These are phyloP conservation scores for Hucho hucho DNA, from an alignment of 2,113 vertebrate species.

Conservation along the genomic window DNA sequence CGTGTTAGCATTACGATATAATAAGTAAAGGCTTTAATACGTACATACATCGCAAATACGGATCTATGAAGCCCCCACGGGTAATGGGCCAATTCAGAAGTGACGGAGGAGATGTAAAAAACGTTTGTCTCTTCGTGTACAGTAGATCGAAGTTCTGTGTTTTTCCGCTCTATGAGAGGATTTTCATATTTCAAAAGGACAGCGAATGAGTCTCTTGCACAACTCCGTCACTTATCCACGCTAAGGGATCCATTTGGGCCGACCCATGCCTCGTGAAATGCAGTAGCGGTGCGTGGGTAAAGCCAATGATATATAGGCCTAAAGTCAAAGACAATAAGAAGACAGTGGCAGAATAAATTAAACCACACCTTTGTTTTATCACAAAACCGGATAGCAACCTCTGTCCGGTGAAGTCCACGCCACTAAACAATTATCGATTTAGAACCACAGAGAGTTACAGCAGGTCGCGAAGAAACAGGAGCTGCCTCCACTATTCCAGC, in stretches of 20 bases:
- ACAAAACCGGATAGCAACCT: too few relatives aligned
- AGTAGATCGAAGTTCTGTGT: background rate
- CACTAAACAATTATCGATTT: too few relatives aligned
- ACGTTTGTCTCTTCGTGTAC: conserved; percentile 14
- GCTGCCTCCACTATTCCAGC: too few relatives aligned
- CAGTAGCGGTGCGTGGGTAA: too few relatives aligned
- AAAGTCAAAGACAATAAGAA: too few relatives aligned
- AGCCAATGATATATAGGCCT: too few relatives aligned
- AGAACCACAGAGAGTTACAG: too few relatives aligned
- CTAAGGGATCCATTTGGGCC: background rate
- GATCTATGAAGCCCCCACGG: background rate
- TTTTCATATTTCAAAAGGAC: conserved; percentile 34
- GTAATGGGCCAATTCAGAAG: background rate
- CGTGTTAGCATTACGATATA: too few relatives aligned
- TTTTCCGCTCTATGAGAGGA: conserved; percentile 33
- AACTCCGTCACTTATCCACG: background rate
- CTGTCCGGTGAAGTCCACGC: too few relatives aligned
- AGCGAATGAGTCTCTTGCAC: conserved; percentile 1
- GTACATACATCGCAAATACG: background rate
- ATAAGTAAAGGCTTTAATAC: background rate
- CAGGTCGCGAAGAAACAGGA: too few relatives aligned
- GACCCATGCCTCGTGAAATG: conserved; percentile 14
- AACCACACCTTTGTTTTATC: too few relatives aligned
- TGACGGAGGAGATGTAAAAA: background rate
- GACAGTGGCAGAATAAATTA: too few relatives aligned